Base-by-base conservation (phyloP, 2,797 vertebrate genomes). In the Chaetodon trifasciatus region DNA sequence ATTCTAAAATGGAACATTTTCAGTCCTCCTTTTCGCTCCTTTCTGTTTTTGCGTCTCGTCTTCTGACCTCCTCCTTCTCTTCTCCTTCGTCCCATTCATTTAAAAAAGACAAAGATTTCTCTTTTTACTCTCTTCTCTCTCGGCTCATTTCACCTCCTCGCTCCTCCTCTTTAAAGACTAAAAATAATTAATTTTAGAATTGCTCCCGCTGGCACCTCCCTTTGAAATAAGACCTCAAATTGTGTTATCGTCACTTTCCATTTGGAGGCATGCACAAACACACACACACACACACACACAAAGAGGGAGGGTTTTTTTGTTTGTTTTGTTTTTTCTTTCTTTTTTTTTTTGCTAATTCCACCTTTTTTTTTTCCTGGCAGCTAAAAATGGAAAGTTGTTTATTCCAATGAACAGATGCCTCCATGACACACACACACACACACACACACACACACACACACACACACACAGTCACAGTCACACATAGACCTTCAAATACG, bases 331-430 rank as follows among this genome's bases (percentile, higher is more conserved):
- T 32, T 32, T 56, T 78, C 9, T 50, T 74, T 77, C 42, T 63
- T 56, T 23, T 62, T 61, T 56, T 23, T 62, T 61, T 78, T 78
- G 56, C 76, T 89, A 76, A 85, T 87, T 85, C 72, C 47, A 65
- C 67, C 68, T 75, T 72, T 86, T 75, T 72, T 86, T 86, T 71
- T 61, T 78, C 78, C 84, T 88, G 86, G 84, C 79, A 83, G 84
- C 63, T 87, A 90, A 82, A 92, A 86, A 85, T 91, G 83, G 85
- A 90, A 85, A 89, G 70, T 81, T 91, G 82, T 89, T 89, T 88
- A 87, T 88, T 78, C 76, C 86, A 85, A 74, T 82, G 84, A 91
- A 83, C 89, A 93, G 85, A 91, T 89, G 85, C 86, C 69, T 87
- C 74, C 19, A 40, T 74, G 61, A 85, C 70, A 83, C 81, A 79